These are phyloP conservation scores for Setophaga petechia DNA, from an alignment of 2,113 vertebrate genomes.

Conservation along the genomic window DNA sequence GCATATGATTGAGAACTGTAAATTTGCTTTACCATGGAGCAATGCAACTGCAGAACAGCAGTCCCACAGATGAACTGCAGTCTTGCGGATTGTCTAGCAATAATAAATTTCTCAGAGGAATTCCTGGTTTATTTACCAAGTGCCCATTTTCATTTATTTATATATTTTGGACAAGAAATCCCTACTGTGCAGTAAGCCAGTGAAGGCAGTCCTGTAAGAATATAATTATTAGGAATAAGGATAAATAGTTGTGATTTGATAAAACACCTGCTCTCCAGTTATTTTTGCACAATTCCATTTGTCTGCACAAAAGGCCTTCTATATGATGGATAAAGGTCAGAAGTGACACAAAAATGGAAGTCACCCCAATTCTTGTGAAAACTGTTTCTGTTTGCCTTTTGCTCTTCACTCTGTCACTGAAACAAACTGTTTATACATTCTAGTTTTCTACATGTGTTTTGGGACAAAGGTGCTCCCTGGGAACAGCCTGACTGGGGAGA, in stretches of 20 bases:
- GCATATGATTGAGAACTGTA: background rate
- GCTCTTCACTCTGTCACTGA: background rate
- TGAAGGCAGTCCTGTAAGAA: background rate
- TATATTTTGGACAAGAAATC: background rate
- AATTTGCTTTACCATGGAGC: background rate
- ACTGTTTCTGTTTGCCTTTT: background rate
- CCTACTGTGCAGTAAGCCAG: background rate
- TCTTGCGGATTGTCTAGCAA: background rate
- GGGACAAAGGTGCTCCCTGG: background rate
- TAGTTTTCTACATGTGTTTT: background rate
- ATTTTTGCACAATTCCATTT: background rate
- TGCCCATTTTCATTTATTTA: background rate
- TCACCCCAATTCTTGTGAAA: background rate
- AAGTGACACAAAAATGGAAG: background rate
- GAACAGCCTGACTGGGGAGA: background rate
- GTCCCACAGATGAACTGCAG: background rate
- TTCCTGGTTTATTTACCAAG: background rate
- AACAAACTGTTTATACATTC: background rate
- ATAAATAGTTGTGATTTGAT: background rate
- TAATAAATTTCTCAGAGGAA: slow-evolving; percentile 1
- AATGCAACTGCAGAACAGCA: background rate
- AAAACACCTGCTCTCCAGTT: background rate
- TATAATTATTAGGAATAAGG: background rate
- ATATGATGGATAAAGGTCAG: background rate
- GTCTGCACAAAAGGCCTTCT: background rate